Base-by-base conservation (phyloP, 2,888 invertebrate species). In the Adineta ricciae region DNA sequence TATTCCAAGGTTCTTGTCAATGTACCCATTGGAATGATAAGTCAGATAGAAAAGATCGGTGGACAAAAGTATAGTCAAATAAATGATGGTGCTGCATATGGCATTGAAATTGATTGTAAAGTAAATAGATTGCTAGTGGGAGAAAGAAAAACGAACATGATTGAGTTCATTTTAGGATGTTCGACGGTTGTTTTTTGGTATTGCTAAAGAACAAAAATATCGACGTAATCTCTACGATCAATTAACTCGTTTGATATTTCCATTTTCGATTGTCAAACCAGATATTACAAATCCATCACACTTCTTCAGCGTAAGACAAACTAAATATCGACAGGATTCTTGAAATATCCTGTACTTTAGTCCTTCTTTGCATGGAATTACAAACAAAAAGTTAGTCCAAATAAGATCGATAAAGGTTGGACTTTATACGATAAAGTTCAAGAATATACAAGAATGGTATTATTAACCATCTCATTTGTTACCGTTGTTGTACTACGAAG, bases 381-480 rank as follows among this genome's bases (percentile, higher is more conserved):
- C 46, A 56, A 72, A 38, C 49, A 73, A 0, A 50, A 32, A 84
- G 16, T 72, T 4, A 36, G 21, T 78, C n/a, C 52, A 24, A 38
- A 73, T 56, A 27, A 27, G 16, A 54, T 83, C 56, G 52, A 54
- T 82, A 49, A 64, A 83, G 84, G 84, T 14, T 85, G 84, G 84
- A 49, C 11, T 32, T 56, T 85, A n/a, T 85, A 83, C 64, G 64
- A 85, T n/a, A 64, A 83, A 36, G 83, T 83, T 38, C 36, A 85
- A 83, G 85, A 85, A 9, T 85, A 85, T 50, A 83, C 72, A 84
- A 50, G 85, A 50, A 85, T 85, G 32, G 85, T 83, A 73, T 49
- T 38, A n/a, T 38, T 46, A 46, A 46, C 11, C 11, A 11, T 8
- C 11, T 11, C 5, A 46, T 46, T 46, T 46, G 46, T 46, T 46